These are phyloP conservation scores for Acrossocheilus fasciatus DNA, from an alignment of 2,797 vertebrate species.

Conservation along the genomic window DNA sequence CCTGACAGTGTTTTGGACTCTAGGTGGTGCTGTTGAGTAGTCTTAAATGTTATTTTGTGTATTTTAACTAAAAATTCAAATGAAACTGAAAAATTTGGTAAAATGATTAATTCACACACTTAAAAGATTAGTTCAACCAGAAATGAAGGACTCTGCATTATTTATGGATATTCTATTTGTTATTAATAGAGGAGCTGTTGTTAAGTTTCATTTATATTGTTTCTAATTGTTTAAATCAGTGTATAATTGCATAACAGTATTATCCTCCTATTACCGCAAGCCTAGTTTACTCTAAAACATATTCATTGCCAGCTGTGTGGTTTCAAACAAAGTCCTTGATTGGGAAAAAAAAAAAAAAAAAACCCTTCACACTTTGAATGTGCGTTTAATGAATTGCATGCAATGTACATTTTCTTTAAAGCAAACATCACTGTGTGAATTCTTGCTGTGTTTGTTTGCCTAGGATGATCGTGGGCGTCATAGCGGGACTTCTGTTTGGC, in stretches of 20 bases:
- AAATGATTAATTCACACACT: neutral
- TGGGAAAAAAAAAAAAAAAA: too few species aligned
- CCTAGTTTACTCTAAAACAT: neutral
- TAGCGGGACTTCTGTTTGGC: constrained; percentile 90
- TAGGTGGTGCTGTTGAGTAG: neutral
- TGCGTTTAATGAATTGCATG: neutral
- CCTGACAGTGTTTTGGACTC: neutral
- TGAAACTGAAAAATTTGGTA: neutral
- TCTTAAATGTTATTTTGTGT: neutral
- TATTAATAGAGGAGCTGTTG: neutral
- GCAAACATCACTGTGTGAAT: too few species aligned
- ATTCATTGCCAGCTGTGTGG: neutral
- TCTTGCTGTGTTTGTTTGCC: neutral
- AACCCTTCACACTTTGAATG: neutral
- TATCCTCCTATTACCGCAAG: neutral
- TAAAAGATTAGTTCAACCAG: neutral
- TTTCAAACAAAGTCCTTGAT: neutral
- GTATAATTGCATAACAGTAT: too few species aligned
- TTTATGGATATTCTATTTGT: neutral
- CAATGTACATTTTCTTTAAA: neutral
- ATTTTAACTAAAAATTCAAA: neutral
- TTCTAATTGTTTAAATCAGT: neutral
- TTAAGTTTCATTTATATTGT: neutral
- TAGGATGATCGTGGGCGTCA: constrained; percentile 89
- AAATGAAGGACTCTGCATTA: neutral